phyloP scores from a whole-genome alignment of 2,797 vertebrate species.

The Alfaro cultratus region DNA sequence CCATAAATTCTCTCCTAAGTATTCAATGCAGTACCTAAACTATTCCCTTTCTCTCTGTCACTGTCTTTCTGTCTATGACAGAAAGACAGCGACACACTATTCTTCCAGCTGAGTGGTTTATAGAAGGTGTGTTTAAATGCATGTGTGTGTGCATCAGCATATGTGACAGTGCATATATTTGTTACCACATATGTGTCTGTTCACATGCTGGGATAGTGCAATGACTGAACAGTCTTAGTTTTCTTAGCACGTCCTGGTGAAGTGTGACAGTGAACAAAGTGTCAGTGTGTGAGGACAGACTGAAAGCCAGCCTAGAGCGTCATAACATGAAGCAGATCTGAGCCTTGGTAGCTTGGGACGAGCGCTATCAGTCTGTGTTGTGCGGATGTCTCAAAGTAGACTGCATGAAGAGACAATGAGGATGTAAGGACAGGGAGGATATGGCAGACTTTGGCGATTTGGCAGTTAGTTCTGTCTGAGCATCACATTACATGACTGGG shows the following conservation, averaged over 20 bases:
- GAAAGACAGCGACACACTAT: constrained; percentile 58
- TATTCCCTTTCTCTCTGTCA: constrained; percentile 47
- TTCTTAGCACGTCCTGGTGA: constrained; percentile 79
- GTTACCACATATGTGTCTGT: constrained; percentile 46
- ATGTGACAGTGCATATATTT: constrained; percentile 35
- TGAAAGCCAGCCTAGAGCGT: constrained; percentile 65
- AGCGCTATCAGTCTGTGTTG: constrained; percentile 37
- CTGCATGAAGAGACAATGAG: constrained; percentile 23
- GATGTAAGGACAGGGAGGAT: constrained; percentile 35
- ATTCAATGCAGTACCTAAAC: constrained; percentile 65
- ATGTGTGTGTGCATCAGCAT: constrained; percentile 16
- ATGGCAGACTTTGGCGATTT: constrained; percentile 24
- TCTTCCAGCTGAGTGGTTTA: constrained; percentile 59
- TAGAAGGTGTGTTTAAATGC: constrained; percentile 11
- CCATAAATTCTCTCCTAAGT: constrained; percentile 59
- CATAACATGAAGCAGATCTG: constrained; percentile 69
- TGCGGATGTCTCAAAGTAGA: constrained; percentile 26
- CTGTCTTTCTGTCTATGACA: constrained; percentile 26
- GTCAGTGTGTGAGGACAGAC: constrained; percentile 67
- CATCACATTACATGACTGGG: constrained; percentile 36
- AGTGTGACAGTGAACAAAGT: constrained; percentile 75
- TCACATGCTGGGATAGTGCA: constrained; percentile 36
- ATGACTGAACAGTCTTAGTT: constrained; percentile 59
- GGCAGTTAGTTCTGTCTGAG: constrained; percentile 33
- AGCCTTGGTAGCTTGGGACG: constrained; percentile 53